These are phyloP conservation scores for Caranx melampygus DNA, from an alignment of 2,113 vertebrate species.

Conservation along the genomic window DNA sequence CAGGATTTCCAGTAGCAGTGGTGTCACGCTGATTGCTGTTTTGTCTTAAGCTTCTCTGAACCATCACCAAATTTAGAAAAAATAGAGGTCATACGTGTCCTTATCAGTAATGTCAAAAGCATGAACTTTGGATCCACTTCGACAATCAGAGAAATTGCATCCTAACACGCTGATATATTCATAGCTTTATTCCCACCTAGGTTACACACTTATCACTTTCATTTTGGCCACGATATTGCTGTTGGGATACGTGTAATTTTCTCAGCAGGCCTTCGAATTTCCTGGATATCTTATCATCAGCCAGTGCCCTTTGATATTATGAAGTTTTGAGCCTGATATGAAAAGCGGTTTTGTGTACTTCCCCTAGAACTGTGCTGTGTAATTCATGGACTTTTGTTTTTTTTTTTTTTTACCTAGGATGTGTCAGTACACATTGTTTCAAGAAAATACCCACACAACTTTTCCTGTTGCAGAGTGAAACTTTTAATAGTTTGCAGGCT, in stretches of 20 bases:
- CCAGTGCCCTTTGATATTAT: conserved; percentile 69
- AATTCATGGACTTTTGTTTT: conserved; percentile 29
- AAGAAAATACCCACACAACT: conserved; percentile 8
- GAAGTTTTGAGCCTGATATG: conserved; percentile 68
- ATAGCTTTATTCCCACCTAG: conserved; percentile 70
- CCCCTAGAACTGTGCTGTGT: neutral
- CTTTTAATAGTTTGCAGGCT: neutral
- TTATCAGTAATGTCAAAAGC: conserved; percentile 58
- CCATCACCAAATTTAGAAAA: conserved; percentile 54
- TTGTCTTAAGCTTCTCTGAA: conserved; percentile 53
- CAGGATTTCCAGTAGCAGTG: conserved; percentile 30
- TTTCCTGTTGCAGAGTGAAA: conserved; percentile 20
- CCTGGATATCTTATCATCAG: conserved; percentile 72
- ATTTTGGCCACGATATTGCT: conserved; percentile 75
- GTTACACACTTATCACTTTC: conserved; percentile 76
- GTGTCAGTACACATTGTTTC: conserved; percentile 41
- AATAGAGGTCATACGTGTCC: conserved; percentile 46
- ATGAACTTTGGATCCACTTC: conserved; percentile 44
- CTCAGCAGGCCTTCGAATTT: conserved; percentile 71
- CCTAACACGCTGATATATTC: conserved; percentile 71
- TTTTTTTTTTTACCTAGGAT: neutral
- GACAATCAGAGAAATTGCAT: conserved; percentile 69
- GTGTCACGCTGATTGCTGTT: conserved; percentile 48
- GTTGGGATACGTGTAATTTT: conserved; percentile 74
- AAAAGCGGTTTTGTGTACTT: conserved; percentile 55